Evolutionary conservation across 2,888 invertebrate species (phyloP), one percentile per base, ranked within the genome.

Genomic region (Salpingus planirostris): DNA sequence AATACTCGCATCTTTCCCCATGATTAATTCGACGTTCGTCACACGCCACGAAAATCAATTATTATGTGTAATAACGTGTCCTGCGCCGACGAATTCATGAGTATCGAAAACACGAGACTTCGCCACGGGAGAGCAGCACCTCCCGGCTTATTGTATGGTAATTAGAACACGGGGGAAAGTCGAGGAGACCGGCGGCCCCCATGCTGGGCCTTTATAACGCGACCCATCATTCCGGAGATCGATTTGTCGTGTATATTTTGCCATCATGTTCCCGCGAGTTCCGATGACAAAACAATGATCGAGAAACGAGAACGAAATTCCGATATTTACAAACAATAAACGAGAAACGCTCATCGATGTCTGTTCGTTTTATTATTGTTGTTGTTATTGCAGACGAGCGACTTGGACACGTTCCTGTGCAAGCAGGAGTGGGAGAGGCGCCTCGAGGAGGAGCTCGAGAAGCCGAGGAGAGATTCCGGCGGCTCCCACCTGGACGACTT

Each of bases 341-440:
- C n/a, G n/a, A n/a, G n/a, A n/a, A n/a, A n/a, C n/a, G n/a, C n/a
- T n/a, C n/a, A n/a, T n/a, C n/a, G n/a, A n/a, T n/a, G n/a, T n/a
- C n/a, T n/a, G n/a, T n/a, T n/a, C n/a, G n/a, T n/a, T n/a, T n/a
- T n/a, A n/a, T n/a, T n/a, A n/a, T n/a, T n/a, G n/a, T n/a, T n/a
- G n/a, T n/a, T n/a, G n/a, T n/a, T 8, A 5, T 69, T 71, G 11
- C 76, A 82, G 80, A 78, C 80, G 62, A 80, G 80, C 66, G 85
- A 85, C 60, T 70, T 85, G 66, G 84, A 85, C 67, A 79, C 80
- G 47, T 74, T 81, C 69, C 76, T 85, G 62, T 80, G 79, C 69
- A 78, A 81, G 67, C 79, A 80, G 69, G 81, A 75, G 69, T 74
- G 80, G 71, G 73, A 74, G 49, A 70, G 78, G 61, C 68, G 76